These are phyloP conservation scores for Papilio glaucus DNA, from an alignment of 1,140 invertebrate species.

Conservation along the genomic window DNA sequence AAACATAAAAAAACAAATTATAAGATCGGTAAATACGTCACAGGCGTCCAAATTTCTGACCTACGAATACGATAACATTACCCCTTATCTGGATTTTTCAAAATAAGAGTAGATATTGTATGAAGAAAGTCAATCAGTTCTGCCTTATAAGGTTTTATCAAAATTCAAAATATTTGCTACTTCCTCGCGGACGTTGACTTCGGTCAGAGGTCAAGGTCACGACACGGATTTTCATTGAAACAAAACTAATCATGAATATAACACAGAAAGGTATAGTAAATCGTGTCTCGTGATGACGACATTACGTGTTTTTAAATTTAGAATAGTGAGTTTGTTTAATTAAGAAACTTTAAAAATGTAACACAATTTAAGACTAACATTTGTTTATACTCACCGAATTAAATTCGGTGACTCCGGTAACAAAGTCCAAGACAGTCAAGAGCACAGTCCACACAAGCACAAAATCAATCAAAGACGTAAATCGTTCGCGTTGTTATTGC, in stretches of 20 bases:
- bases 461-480: constrained; percentile 37
- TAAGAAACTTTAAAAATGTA: neutral
- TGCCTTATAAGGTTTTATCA: neutral
- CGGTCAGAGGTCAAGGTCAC: constrained; percentile 46
- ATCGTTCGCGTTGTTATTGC: constrained; percentile 40
- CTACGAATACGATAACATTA: too few species aligned
- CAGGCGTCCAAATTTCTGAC: too few species aligned
- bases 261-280: neutral
- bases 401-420: constrained; percentile 1
- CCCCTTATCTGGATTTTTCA: neutral
- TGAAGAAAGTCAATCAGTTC: neutral
- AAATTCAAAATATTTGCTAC: constrained; percentile 13
- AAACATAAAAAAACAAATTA: too few species aligned
- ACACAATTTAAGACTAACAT: neutral
- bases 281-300: too few species aligned
- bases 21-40: too few species aligned
- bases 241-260: neutral
- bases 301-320: neutral
- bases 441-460: constrained; percentile 47
- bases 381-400: neutral
- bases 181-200: constrained; percentile 38
- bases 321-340: neutral
- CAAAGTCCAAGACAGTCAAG: constrained; percentile 1
- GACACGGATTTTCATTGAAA: constrained; percentile 18
- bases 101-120: neutral